Evolutionary conservation across 1,140 invertebrate species (phyloP).

Genomic region (Watersipora subatra): DNA sequence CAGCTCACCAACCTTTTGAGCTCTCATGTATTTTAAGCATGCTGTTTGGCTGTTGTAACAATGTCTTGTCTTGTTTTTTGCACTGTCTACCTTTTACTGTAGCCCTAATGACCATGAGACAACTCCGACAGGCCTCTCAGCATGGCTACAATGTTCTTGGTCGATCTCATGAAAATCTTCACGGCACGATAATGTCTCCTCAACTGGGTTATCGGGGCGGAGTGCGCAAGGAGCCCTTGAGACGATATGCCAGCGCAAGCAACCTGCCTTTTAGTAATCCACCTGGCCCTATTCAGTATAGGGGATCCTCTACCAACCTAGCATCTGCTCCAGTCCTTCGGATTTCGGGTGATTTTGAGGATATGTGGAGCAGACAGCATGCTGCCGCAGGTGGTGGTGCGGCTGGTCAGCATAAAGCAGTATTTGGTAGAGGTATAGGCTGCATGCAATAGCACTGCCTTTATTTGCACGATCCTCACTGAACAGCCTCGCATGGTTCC

Average conservation of each 20-base stretch:
- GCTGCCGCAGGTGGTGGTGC: no score
- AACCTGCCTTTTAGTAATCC: neutral
- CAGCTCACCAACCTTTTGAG: no score
- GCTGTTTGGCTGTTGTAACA: no score
- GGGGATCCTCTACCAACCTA: neutral
- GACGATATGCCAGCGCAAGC: neutral
- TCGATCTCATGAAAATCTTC: neutral
- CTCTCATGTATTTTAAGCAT: no score
- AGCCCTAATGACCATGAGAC: neutral
- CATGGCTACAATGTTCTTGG: neutral
- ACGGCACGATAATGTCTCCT: neutral
- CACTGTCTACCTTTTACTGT: neutral
- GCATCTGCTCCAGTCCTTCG: neutral
- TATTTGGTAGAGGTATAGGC: neutral
- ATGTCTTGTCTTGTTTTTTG: no score
- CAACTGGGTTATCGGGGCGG: neutral
- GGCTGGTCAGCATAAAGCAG: no score
- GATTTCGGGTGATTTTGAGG: neutral
- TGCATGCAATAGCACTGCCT: neutral
- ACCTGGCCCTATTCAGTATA: neutral
- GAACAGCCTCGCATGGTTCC: no score
- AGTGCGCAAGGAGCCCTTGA: neutral
- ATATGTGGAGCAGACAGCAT: neutral
- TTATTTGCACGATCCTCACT: neutral
- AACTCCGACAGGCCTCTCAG: neutral